These are phyloP conservation scores for Mya arenaria DNA, from an alignment of 1,140 invertebrate species.

Conservation along the genomic window DNA sequence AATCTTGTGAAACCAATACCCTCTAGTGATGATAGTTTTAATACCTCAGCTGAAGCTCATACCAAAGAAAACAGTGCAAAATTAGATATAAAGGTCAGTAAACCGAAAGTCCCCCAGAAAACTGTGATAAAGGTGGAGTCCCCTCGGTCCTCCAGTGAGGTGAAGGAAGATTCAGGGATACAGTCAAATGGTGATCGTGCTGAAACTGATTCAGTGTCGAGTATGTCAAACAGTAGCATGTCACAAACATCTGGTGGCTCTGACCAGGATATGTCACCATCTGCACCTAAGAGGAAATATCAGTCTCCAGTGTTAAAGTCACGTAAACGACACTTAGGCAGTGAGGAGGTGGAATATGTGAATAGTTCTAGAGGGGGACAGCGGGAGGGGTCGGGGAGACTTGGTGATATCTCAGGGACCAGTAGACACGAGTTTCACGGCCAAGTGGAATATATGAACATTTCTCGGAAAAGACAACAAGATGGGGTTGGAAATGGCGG, in stretches of 20 bases:
- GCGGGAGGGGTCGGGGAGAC: not conserved
- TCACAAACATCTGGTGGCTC: not conserved
- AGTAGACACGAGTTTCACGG: not conserved
- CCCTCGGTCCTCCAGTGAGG: not conserved
- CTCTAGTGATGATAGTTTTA: too few species aligned
- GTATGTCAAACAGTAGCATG: conserved; percentile 7
- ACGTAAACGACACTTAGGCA: not conserved
- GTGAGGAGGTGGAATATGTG: not conserved
- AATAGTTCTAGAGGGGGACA: not conserved
- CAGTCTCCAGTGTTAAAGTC: not conserved
- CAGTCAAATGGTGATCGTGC: too few species aligned
- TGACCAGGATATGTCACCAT: not conserved
- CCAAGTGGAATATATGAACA: conserved; percentile 40
- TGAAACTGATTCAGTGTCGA: conserved; percentile 28
- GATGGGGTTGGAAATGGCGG: conserved; percentile 56
- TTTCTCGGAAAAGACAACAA: conserved; percentile 23
- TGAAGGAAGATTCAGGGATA: too few species aligned
- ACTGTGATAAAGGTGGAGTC: conserved; percentile 54
- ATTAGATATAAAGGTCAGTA: too few species aligned
- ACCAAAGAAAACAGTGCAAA: too few species aligned
- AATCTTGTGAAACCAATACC: too few species aligned
- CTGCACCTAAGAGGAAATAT: not conserved
- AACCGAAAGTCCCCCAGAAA: conserved; percentile 32
- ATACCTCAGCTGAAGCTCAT: too few species aligned
- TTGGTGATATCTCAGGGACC: not conserved